phyloP scores from a whole-genome alignment of 1,140 invertebrate genomes.

The Cyphomyrmex costatus region DNA sequence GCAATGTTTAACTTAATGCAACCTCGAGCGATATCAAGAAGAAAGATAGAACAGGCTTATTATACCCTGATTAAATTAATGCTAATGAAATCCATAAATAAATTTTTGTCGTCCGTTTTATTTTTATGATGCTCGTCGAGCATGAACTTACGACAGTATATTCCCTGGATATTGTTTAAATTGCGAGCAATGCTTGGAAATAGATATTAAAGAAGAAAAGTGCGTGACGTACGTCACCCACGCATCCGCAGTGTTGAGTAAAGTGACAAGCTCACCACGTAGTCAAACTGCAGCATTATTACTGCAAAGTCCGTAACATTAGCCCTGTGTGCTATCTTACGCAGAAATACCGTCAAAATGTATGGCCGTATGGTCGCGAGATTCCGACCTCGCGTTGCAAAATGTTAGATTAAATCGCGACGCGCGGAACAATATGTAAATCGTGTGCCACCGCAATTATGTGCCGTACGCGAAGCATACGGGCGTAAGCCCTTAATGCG shows the following conservation, averaged over 20 bases:
- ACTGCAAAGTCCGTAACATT: slow-evolving; percentile 19
- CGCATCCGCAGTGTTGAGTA: background rate
- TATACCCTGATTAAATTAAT: background rate
- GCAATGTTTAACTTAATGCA: background rate
- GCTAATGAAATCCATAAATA: slow-evolving; percentile 28
- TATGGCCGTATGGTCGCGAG: slow-evolving; percentile 20
- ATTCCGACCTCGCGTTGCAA: slow-evolving; percentile 43
- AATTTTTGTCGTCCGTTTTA: slow-evolving; percentile 19
- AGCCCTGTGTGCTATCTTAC: slow-evolving; percentile 6
- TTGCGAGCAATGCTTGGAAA: slow-evolving; percentile 2
- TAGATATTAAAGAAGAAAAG: background rate
- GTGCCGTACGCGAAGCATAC: slow-evolving; percentile 45
- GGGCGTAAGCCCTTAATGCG: slow-evolving; percentile 54
- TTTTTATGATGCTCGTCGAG: background rate
- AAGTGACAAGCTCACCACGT: background rate
- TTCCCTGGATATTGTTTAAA: background rate
- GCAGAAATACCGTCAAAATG: slow-evolving; percentile 46
- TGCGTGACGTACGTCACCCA: slow-evolving; percentile 2
- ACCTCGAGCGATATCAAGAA: background rate
- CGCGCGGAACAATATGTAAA: slow-evolving; percentile 63
- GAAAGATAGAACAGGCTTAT: background rate
- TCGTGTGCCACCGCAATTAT: slow-evolving; percentile 52
- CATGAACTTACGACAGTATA: slow-evolving; percentile 22
- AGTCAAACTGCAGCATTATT: slow-evolving; percentile 17
- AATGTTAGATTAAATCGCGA: slow-evolving; percentile 63